Evolutionary conservation across 1,140 invertebrate species (phyloP).

Genomic region (Penaeus japonicus): DNA sequence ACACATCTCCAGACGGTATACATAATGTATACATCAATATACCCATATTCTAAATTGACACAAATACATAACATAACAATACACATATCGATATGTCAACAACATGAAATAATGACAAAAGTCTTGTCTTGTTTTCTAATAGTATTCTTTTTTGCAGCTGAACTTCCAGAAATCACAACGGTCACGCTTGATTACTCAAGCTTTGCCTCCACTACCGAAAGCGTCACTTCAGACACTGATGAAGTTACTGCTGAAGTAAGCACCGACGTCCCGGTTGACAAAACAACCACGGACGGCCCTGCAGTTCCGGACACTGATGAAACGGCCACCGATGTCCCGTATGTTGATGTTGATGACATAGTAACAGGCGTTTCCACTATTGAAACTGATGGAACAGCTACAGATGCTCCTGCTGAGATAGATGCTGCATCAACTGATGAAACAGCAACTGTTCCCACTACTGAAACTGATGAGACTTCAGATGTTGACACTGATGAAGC

Average conservation of each 20-base stretch:
- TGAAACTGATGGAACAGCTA: not conserved
- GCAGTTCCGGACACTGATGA: not conserved
- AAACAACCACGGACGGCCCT: not conserved
- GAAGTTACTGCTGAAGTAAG: not conserved
- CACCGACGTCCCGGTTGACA: not conserved
- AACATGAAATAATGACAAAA: too few relatives aligned
- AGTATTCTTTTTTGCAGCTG: too few relatives aligned
- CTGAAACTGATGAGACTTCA: not conserved
- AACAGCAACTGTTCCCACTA: not conserved
- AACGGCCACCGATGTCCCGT: not conserved
- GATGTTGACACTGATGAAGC: not conserved
- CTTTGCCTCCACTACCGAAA: not conserved
- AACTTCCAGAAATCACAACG: too few relatives aligned
- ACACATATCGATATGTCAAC: too few relatives aligned
- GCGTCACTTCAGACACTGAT: not conserved
- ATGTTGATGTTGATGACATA: not conserved
- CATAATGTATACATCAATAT: too few relatives aligned
- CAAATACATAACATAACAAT: too few relatives aligned
- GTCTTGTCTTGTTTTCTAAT: too few relatives aligned
- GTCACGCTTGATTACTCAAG: not conserved
- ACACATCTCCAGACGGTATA: too few relatives aligned
- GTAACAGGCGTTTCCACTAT: not conserved
- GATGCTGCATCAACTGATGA: not conserved
- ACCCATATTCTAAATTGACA: too few relatives aligned
- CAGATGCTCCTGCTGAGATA: not conserved